phyloP scores from a whole-genome alignment of 2,797 vertebrate genomes.

The Danio jaintianensis region DNA sequence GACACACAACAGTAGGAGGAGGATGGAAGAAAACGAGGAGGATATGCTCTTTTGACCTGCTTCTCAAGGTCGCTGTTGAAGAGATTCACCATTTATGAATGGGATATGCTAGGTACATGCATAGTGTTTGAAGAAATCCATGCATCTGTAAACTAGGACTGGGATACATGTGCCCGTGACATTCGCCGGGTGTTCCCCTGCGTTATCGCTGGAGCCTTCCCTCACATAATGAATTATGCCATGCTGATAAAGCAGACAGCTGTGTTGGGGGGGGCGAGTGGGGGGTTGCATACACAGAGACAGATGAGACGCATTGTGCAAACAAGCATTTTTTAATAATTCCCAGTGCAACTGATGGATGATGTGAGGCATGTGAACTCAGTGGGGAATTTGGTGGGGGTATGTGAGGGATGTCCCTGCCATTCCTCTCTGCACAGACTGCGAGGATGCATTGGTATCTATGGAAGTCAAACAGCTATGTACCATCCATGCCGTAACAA shows the following conservation, averaged over 20 bases:
- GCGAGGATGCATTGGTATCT: neutral
- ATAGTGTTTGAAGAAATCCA: neutral
- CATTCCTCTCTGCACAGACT: slow-evolving; percentile 60
- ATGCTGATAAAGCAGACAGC: slow-evolving; percentile 13
- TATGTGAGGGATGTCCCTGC: slow-evolving; percentile 62
- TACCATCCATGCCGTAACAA: neutral
- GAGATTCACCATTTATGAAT: slow-evolving; percentile 13
- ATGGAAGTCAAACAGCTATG: slow-evolving; percentile 11
- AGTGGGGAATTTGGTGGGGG: neutral
- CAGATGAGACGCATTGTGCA: slow-evolving; percentile 50
- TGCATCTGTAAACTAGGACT: slow-evolving; percentile 29
- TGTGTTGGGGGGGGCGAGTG: slow-evolving; percentile 2
- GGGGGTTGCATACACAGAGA: neutral
- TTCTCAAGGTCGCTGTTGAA: slow-evolving; percentile 57
- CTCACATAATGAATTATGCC: slow-evolving; percentile 49
- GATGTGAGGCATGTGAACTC: neutral
- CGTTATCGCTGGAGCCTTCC: slow-evolving; percentile 39
- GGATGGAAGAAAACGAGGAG: slow-evolving; percentile 37
- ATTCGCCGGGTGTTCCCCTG: slow-evolving; percentile 38
- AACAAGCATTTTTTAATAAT: slow-evolving; percentile 48
- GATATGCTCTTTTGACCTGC: slow-evolving; percentile 46
- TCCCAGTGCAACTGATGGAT: slow-evolving; percentile 33
- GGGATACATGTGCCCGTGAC: slow-evolving; percentile 2
- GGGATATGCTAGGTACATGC: neutral
- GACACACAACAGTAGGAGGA: slow-evolving; percentile 8